These are phyloP conservation scores for Aulostomus chinensis DNA, from an alignment of 2,797 vertebrate species.

Conservation along the genomic window DNA sequence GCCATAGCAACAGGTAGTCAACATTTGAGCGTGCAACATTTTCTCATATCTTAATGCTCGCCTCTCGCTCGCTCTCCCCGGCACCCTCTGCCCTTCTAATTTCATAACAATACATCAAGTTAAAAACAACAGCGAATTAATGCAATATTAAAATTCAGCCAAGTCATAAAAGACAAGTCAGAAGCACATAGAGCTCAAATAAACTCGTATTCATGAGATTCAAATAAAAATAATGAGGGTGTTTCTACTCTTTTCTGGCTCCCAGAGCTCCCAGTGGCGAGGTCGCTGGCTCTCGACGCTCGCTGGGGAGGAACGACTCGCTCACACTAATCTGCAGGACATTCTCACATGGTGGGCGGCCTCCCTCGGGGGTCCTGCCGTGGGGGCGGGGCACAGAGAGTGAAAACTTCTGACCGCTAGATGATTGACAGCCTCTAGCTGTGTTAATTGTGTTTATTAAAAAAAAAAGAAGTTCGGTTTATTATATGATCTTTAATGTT, in stretches of 20 bases:
- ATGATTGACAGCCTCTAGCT: conserved; percentile 51
- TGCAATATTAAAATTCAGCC: conserved; percentile 46
- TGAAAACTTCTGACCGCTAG: conserved; percentile 39
- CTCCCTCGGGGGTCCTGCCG: conserved; percentile 44
- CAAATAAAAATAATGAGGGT: neutral
- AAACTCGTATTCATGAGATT: neutral
- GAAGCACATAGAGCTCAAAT: conserved; percentile 7
- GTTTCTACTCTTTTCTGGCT: conserved; percentile 5
- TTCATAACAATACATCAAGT: conserved; percentile 53
- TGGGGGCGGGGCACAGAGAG: conserved; percentile 50
- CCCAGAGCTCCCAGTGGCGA: neutral
- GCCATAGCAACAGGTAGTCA: conserved; percentile 86
- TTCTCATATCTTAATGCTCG: conserved; percentile 68
- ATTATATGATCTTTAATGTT: conserved; percentile 4
- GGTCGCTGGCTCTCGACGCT: conserved; percentile 28
- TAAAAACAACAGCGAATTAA: conserved; percentile 53
- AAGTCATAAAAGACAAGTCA: conserved; percentile 41
- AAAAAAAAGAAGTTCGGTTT: conserved; percentile 1
- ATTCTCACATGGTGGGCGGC: conserved; percentile 70
- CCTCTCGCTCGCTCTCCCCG: conserved; percentile 59
- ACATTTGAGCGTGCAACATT: conserved; percentile 78
- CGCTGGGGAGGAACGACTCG: conserved; percentile 30
- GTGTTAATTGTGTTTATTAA: conserved; percentile 47
- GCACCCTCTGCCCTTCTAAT: conserved; percentile 69
- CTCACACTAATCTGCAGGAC: conserved; percentile 73